phyloP scores from a whole-genome alignment of 2,888 invertebrate species.

The Chrysolina haemoptera region DNA sequence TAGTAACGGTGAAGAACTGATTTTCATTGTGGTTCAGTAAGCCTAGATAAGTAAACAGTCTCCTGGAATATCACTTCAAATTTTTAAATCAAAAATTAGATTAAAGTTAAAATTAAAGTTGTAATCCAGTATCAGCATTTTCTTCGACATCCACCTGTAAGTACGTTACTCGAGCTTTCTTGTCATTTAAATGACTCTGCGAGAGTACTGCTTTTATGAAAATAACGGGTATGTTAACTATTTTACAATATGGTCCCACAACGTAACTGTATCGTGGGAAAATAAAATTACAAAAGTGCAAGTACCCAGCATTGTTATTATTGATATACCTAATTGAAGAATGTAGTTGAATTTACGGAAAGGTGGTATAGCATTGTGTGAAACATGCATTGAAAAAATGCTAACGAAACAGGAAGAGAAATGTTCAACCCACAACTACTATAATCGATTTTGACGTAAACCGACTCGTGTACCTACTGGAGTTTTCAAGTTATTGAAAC shows the following conservation, averaged over 20 bases:
- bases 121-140: too few species aligned
- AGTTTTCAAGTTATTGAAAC: not conserved
- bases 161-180: not conserved
- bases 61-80: too few species aligned
- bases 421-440: not conserved
- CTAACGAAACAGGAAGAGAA: not conserved
- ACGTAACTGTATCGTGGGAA: constrained; percentile 20
- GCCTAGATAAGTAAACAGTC: too few species aligned
- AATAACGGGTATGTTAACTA: constrained; percentile 18
- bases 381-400: not conserved
- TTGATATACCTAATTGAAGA: constrained; percentile 13
- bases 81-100: too few species aligned
- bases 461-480: not conserved
- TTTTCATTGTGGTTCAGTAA: too few species aligned
- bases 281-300: constrained; percentile 21
- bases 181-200: constrained; percentile 2
- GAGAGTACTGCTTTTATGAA: constrained; percentile 1
- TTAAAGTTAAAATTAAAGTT: too few species aligned
- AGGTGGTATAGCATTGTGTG: constrained; percentile 2
- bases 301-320: constrained; percentile 5
- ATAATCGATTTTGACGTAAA: not conserved
- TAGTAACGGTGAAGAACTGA: too few species aligned
- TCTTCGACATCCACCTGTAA: not conserved
- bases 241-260: constrained; percentile 13
- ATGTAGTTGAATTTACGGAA: not conserved